These are phyloP conservation scores for Promerops cafer DNA, from an alignment of 2,113 vertebrate genomes.

Conservation along the genomic window DNA sequence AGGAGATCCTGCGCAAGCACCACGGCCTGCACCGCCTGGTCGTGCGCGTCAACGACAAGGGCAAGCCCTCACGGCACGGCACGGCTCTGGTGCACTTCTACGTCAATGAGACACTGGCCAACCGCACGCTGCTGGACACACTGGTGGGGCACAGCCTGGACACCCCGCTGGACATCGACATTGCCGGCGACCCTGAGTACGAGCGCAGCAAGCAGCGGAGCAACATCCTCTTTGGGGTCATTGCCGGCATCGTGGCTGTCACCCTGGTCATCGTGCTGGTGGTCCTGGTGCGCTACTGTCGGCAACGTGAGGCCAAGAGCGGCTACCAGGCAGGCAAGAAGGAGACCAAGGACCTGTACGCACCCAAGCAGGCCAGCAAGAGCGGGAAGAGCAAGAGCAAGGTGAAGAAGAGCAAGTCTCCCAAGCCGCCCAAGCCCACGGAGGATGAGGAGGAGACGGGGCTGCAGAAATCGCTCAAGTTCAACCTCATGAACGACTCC, in stretches of 20 bases:
- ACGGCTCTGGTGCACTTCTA: slow-evolving; percentile 92
- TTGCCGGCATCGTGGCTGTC: slow-evolving; percentile 87
- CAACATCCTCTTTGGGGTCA: slow-evolving; percentile 89
- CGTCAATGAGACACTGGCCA: slow-evolving; percentile 90
- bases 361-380: slow-evolving; percentile 90
- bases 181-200: slow-evolving; percentile 91
- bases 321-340: slow-evolving; percentile 98
- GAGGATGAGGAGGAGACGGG: slow-evolving; percentile 92
- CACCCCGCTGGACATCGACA: slow-evolving; percentile 91
- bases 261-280: slow-evolving; percentile 89
- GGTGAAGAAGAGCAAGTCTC: slow-evolving; percentile 91
- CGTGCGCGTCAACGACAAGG: slow-evolving; percentile 88
- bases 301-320: slow-evolving; percentile 92
- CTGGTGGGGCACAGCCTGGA: slow-evolving; percentile 94
- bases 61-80: slow-evolving; percentile 87
- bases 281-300: slow-evolving; percentile 85
- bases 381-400: slow-evolving; percentile 86
- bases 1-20: slow-evolving; percentile 88
- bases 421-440: slow-evolving; percentile 85
- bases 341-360: slow-evolving; percentile 93
- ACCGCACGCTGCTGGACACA: slow-evolving; percentile 87
- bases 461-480: slow-evolving; percentile 91
- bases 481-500: slow-evolving; percentile 91
- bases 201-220: slow-evolving; percentile 83
- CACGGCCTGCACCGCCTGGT: slow-evolving; percentile 92